Percentiles rank a stretch among this genome's conserved stretches.
Conservation (phyloP, 2,797 vertebrate species). For the Choloepus didactylus region DNA sequence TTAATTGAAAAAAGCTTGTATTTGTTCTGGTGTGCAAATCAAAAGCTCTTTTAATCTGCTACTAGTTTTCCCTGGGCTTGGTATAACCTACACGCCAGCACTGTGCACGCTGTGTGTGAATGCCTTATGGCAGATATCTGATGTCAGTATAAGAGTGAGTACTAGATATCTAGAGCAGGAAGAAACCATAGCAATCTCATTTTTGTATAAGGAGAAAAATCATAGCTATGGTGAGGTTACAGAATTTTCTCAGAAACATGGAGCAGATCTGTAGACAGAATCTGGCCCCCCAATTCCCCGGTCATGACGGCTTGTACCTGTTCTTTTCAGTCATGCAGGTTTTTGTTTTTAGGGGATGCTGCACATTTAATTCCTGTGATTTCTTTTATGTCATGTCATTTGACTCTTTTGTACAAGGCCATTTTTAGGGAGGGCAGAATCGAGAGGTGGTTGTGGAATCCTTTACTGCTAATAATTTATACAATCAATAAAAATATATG, state of each 20-base stretch:
- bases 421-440: background rate
- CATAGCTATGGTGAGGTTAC: background rate
- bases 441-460: conserved; percentile 9
- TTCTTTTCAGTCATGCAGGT: background rate
- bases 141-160: conserved; percentile 13
- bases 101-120: background rate
- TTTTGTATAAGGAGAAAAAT: conserved; percentile 3
- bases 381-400: conserved; percentile 1
- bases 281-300: background rate
- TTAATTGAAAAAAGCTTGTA: conserved; percentile 22
- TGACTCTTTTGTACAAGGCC: conserved; percentile 13
- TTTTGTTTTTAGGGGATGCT: conserved; percentile 41
- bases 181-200: background rate
- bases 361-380: conserved; percentile 11
- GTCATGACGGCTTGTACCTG: background rate
- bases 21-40: conserved; percentile 54
- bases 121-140: conserved; percentile 37
- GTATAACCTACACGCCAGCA: background rate
- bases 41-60: conserved; percentile 65
- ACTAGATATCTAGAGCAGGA: conserved; percentile 53
- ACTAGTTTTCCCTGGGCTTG: background rate
- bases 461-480: background rate
- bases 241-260: background rate
- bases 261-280: background rate
- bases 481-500: background rate